These are phyloP conservation scores for Cheilosia urbana DNA, from an alignment of 2,888 invertebrate genomes.

Conservation along the genomic window DNA sequence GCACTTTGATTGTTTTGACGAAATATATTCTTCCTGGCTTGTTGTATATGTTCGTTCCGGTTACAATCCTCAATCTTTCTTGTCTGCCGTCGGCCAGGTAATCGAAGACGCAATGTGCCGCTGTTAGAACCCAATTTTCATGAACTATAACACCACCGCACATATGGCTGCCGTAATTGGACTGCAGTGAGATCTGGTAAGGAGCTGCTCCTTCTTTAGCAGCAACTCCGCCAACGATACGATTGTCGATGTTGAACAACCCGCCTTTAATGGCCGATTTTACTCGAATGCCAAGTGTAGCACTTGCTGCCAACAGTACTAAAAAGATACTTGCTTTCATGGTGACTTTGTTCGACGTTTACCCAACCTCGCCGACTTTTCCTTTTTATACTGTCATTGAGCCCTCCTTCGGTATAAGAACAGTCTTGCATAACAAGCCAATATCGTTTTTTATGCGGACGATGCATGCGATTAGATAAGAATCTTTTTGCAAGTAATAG, in stretches of 20 bases:
- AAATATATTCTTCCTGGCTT: conserved; percentile 78
- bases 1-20: conserved; percentile 79
- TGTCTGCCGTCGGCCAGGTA: conserved; percentile 77
- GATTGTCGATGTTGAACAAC: conserved; percentile 59
- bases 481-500: conserved; percentile 9
- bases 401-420: neutral
- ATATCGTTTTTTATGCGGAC: neutral
- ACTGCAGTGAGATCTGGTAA: conserved; percentile 82
- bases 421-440: neutral
- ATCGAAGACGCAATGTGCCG: conserved; percentile 81
- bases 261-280: neutral
- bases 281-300: neutral
- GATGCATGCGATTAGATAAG: conserved; percentile 29
- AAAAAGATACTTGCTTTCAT: conserved; percentile 14
- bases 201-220: conserved; percentile 80
- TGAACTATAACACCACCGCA: conserved; percentile 83
- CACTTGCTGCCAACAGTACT: conserved; percentile 22
- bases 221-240: conserved; percentile 81
- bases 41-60: conserved; percentile 80
- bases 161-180: conserved; percentile 78
- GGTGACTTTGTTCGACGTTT: neutral
- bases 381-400: conserved; percentile 51
- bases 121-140: conserved; percentile 81
- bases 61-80: conserved; percentile 76
- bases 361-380: conserved; percentile 2